Evolutionary conservation across 2,797 vertebrate species (phyloP).

Genomic region (Erpetoichthys calabaricus): DNA sequence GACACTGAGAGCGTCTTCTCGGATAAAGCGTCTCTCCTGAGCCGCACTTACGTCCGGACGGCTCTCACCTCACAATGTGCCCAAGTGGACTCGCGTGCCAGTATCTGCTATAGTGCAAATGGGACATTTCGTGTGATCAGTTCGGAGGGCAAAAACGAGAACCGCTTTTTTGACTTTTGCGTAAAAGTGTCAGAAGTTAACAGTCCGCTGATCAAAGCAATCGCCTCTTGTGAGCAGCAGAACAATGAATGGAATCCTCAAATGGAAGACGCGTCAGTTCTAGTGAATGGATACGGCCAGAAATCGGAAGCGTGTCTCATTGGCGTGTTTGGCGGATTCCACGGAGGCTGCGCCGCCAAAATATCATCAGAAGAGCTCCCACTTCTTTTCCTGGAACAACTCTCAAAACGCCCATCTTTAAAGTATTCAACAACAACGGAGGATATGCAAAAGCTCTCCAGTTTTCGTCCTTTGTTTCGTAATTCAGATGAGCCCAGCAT

Average conservation of each 20-base stretch:
- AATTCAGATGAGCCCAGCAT: slow-evolving; percentile 7
- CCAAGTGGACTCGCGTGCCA: too few species aligned
- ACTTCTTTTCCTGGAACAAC: slow-evolving; percentile 36
- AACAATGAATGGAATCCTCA: slow-evolving; percentile 32
- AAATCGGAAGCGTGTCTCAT: slow-evolving; percentile 35
- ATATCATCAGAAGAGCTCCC: slow-evolving; percentile 34
- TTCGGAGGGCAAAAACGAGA: too few species aligned
- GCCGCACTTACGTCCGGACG: too few species aligned
- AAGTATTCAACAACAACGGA: slow-evolving; percentile 22
- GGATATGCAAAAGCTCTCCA: slow-evolving; percentile 26
- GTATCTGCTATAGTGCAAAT: too few species aligned
- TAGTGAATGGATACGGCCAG: slow-evolving; percentile 28
- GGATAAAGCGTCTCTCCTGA: too few species aligned
- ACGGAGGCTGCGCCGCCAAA: slow-evolving; percentile 26
- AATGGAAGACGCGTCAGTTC: slow-evolving; percentile 32
- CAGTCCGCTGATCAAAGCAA: slow-evolving; percentile 30
- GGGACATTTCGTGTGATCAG: too few species aligned
- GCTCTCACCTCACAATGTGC: too few species aligned
- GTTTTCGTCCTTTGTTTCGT: slow-evolving; percentile 33
- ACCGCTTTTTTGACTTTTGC: too few species aligned
- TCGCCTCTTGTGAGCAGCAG: slow-evolving; percentile 34
- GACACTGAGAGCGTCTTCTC: too few species aligned
- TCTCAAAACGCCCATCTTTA: slow-evolving; percentile 28
- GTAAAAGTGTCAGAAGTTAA: slow-evolving; percentile 10
- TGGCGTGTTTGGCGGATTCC: slow-evolving; percentile 34